Conservation (phyloP, 2,888 invertebrate genomes). For the Adineta ricciae region DNA sequence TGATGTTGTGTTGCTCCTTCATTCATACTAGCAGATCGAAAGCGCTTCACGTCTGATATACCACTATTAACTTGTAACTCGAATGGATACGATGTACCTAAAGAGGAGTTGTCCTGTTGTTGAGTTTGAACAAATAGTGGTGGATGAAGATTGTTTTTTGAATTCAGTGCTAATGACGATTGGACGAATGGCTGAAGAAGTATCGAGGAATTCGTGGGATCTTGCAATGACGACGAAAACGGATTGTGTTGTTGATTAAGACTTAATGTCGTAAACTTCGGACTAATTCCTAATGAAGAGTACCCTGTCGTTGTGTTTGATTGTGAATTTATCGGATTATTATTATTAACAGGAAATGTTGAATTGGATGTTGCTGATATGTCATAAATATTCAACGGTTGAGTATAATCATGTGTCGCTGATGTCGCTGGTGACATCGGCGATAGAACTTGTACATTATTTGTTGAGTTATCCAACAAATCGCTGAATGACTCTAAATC, state of each 20-base stretch:
- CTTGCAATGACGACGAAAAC: not conserved
- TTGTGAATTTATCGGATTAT: not conserved
- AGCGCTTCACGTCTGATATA: not conserved
- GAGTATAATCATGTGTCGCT: not conserved
- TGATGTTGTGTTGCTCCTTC: conserved; percentile 5
- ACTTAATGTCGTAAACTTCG: not conserved
- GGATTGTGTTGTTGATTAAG: not conserved
- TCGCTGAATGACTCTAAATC: conserved; percentile 9
- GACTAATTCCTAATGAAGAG: not conserved
- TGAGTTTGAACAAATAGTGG: not conserved
- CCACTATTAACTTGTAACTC: not conserved
- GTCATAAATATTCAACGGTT: not conserved
- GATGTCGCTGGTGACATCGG: not conserved
- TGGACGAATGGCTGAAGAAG: not conserved
- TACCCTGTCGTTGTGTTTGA: not conserved
- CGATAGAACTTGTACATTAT: not conserved
- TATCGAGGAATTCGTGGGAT: not conserved
- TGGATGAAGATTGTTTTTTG: conserved; percentile 13
- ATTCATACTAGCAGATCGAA: conserved; percentile 17
- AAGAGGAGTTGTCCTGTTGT: not conserved
- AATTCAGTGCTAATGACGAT: not conserved
- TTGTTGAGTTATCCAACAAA: not conserved
- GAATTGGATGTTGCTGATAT: not conserved
- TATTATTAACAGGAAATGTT: not conserved
- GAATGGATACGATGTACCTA: conserved; percentile 11